Evolutionary conservation across 2,888 invertebrate species (phyloP).

Genomic region (Epirrhoe alternata): DNA sequence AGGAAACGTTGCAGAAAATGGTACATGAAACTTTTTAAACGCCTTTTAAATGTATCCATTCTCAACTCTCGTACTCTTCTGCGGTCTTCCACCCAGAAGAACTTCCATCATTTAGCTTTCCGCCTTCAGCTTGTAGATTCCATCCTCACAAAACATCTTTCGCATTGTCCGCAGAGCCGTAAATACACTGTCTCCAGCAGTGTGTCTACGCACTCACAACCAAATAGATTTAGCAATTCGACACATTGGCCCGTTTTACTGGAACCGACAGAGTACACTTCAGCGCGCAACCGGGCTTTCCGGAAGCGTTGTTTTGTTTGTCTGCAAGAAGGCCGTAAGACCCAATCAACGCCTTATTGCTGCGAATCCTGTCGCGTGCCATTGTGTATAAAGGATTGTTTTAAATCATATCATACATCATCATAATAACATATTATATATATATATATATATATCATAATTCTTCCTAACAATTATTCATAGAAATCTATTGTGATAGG

Average conservation of each 20-base stretch:
- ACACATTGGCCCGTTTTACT: slow-evolving; percentile 7
- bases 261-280: slow-evolving; percentile 5
- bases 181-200: not conserved
- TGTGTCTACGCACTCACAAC: slow-evolving; percentile 1
- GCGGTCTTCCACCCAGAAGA: not conserved
- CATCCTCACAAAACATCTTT: slow-evolving; percentile 10
- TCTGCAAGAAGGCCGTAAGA: too few relatives aligned
- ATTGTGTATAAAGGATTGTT: too few relatives aligned
- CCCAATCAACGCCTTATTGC: too few relatives aligned
- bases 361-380: too few relatives aligned
- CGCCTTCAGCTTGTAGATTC: slow-evolving; percentile 12
- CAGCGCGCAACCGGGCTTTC: too few relatives aligned
- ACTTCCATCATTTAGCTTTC: not conserved
- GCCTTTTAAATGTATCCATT: slow-evolving; percentile 14
- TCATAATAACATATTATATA: too few relatives aligned
- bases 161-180: slow-evolving; percentile 3
- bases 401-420: too few relatives aligned
- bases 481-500: too few relatives aligned
- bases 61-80: slow-evolving; percentile 8
- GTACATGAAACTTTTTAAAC: slow-evolving; percentile 39
- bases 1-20: slow-evolving; percentile 35
- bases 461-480: too few relatives aligned
- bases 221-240: not conserved
- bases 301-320: too few relatives aligned
- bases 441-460: too few relatives aligned